These are phyloP conservation scores for Babyrousa celebensis DNA, from an alignment of 2,797 vertebrate species.

Conservation along the genomic window DNA sequence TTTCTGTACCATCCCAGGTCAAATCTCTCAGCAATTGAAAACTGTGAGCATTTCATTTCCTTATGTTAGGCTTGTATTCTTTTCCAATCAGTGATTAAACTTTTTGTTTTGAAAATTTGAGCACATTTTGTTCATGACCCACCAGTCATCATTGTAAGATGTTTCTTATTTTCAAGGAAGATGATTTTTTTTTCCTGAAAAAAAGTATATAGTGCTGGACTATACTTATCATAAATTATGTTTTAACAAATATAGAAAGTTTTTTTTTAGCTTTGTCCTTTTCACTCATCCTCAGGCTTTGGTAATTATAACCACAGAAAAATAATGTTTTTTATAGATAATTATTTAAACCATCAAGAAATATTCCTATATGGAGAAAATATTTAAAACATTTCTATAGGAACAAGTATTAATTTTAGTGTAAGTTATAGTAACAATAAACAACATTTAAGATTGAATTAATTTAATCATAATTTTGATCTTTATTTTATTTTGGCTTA, in stretches of 20 bases:
- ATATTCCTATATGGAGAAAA: not conserved
- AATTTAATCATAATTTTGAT: not conserved
- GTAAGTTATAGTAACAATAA: not conserved
- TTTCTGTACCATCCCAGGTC: not conserved
- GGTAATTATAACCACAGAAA: slow-evolving; percentile 25
- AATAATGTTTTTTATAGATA: not conserved
- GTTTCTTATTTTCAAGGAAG: slow-evolving; percentile 43
- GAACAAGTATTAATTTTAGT: not conserved
- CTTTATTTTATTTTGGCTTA: slow-evolving; percentile 48
- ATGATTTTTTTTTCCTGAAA: not conserved
- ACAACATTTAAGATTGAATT: not conserved
- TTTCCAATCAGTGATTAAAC: slow-evolving; percentile 54
- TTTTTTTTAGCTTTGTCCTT: not conserved
- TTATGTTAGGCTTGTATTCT: not conserved
- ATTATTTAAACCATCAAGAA: not conserved
- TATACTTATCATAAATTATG: slow-evolving; percentile 13
- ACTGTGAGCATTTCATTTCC: slow-evolving; percentile 44
- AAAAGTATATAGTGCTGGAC: not conserved
- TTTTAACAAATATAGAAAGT: slow-evolving; percentile 3
- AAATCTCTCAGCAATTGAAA: slow-evolving; percentile 57
- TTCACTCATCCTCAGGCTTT: not conserved
- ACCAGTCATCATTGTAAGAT: slow-evolving; percentile 13
- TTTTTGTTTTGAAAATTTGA: slow-evolving; percentile 55
- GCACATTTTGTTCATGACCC: slow-evolving; percentile 15
- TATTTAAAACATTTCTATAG: not conserved